Base-by-base conservation (phyloP, 2,797 vertebrate genomes). In the Helostoma temminkii region DNA sequence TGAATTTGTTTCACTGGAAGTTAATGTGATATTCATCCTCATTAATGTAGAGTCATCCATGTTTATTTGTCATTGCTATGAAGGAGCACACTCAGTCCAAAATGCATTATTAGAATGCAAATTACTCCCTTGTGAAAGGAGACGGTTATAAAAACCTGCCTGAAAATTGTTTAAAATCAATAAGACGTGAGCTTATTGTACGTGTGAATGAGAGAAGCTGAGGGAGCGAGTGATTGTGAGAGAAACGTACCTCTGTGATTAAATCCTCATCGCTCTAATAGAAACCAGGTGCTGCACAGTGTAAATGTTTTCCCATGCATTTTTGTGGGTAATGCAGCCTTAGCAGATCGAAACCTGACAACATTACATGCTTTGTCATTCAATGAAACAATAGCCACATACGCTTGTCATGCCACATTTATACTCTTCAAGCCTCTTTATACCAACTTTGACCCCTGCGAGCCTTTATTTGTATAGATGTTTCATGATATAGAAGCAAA, bases 331-430 rank as follows among this genome's bases (percentile, higher is more conserved):
- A 79, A 50, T n/a, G 46, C 76, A 73, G 85, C 80, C 70, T 85
- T 62, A 85, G 83, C 76, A 91, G 81, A 88, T 89, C 81, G 81
- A 72, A 86, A 87, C 90, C 79, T 90, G 91, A 93, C 89, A 90
- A 77, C 81, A 89, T 93, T 92, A 91, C 89, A 92, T 92, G 91
- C 90, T 92, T 91, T 91, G 92, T 94, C 90, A 91, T 93, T 92
- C 89, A 90, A 81, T 81, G 77, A 92, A 92, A 93, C 91, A 92
- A 93, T 86, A 76, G 83, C 63, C 64, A 85, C 76, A 34, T 85
- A 87, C 74, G 80, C 73, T 60, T 88, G 85, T 88, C 89, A 63
- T 82, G 74, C 54, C 83, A 66, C 75, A 43, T 91, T 89, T 83
- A 76, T 76, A 63, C 89, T 85, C 76, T 74, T 79, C 50, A 34